Conservation (phyloP, 2,113 vertebrate genomes). For the Leuciscus idus region DNA sequence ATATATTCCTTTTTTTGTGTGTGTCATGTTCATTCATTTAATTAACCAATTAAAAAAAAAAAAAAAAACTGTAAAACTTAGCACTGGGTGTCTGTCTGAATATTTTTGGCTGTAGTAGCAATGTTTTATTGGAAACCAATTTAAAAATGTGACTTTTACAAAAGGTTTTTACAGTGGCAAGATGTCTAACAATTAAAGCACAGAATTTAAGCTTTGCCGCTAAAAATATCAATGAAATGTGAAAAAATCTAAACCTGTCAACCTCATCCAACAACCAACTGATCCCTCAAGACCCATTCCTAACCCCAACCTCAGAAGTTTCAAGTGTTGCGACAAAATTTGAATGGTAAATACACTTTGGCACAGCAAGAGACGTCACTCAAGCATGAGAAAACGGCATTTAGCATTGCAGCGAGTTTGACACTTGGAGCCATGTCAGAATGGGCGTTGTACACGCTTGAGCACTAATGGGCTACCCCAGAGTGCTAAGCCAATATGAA, state of each 20-base stretch:
- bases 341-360: conserved; percentile 19
- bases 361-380: conserved; percentile 29
- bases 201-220: background rate
- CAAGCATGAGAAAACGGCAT: conserved; percentile 30
- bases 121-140: background rate
- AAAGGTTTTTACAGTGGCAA: background rate
- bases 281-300: background rate
- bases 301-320: background rate
- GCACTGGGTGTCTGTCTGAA: background rate
- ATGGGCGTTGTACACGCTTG: conserved; percentile 34
- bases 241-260: background rate
- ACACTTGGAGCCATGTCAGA: conserved; percentile 37
- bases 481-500: conserved; percentile 37
- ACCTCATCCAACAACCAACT: background rate
- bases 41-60: background rate
- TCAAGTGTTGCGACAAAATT: background rate
- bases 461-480: conserved; percentile 41
- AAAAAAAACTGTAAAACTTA: too few species aligned
- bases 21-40: background rate
- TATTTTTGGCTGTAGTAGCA: background rate
- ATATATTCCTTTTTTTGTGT: background rate
- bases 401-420: conserved; percentile 26
- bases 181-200: background rate
- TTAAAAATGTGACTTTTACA: background rate
- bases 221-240: background rate